These are phyloP conservation scores for Pontoporia blainvillei DNA, from an alignment of 2,113 vertebrate genomes.

Conservation along the genomic window DNA sequence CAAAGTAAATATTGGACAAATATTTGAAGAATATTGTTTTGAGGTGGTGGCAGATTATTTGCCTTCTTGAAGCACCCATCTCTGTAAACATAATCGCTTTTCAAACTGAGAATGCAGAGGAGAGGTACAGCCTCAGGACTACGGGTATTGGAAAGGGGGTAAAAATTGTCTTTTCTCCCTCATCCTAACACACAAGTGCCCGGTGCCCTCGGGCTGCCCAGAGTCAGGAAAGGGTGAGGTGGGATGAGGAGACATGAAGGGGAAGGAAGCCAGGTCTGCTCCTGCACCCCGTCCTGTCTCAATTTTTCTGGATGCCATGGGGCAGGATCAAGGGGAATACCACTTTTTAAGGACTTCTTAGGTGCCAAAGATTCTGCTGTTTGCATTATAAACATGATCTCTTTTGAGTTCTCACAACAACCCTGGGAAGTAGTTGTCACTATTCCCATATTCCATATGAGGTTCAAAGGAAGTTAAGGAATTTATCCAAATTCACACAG, in stretches of 20 bases:
- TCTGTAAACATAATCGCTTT: not conserved
- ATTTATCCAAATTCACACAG: not conserved
- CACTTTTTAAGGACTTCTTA: not conserved
- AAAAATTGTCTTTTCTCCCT: not conserved
- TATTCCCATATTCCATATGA: not conserved
- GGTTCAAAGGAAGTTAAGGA: not conserved
- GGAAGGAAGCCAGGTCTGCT: not conserved
- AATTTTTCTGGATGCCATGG: not conserved
- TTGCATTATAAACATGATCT: not conserved
- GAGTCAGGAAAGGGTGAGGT: not conserved
- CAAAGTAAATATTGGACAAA: slow-evolving; percentile 8
- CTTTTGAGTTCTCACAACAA: not conserved
- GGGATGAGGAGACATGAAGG: not conserved
- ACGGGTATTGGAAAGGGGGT: not conserved
- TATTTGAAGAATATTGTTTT: slow-evolving; percentile 11
- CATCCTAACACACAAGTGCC: not conserved
- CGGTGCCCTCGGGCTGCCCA: not conserved
- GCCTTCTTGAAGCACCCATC: not conserved
- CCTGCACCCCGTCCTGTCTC: not conserved
- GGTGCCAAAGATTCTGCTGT: not conserved
- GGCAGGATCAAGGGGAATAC: not conserved
- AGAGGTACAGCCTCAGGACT: not conserved
- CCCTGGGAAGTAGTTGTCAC: not conserved
- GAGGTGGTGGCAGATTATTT: not conserved
- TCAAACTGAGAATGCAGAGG: not conserved